These are phyloP conservation scores for Peucedramus taeniatus DNA, from an alignment of 2,113 vertebrate genomes.

Conservation along the genomic window DNA sequence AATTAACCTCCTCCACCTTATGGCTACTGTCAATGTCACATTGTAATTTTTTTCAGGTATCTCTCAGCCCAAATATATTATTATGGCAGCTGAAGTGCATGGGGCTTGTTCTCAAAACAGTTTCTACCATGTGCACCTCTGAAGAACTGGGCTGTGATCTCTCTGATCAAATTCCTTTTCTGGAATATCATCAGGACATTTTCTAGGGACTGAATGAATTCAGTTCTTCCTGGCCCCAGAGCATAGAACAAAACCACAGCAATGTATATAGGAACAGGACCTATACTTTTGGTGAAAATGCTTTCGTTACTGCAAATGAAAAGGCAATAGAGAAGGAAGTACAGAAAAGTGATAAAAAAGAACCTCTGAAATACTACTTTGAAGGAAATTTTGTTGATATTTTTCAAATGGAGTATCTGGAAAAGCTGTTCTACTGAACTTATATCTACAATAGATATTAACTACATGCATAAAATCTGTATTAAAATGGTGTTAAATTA, in stretches of 20 bases:
- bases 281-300: not conserved
- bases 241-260: not conserved
- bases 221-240: not conserved
- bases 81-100: not conserved
- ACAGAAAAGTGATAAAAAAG: not conserved
- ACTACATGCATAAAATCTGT: not conserved
- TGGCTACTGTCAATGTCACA: not conserved
- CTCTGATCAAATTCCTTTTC: not conserved
- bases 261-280: not conserved
- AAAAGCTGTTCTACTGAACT: not conserved
- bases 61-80: not conserved
- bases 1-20: conserved; percentile 30
- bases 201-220: not conserved
- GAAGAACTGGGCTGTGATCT: not conserved
- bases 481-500: conserved; percentile 12
- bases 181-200: not conserved
- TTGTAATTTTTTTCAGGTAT: not conserved
- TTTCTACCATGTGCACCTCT: not conserved
- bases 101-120: not conserved
- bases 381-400: not conserved
- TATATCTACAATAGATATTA: not conserved
- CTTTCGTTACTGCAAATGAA: not conserved
- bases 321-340: not conserved
- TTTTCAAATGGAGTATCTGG: not conserved
- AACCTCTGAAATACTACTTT: not conserved